These are phyloP conservation scores for Campoplex nolae DNA, from an alignment of 2,888 invertebrate species.

Conservation along the genomic window DNA sequence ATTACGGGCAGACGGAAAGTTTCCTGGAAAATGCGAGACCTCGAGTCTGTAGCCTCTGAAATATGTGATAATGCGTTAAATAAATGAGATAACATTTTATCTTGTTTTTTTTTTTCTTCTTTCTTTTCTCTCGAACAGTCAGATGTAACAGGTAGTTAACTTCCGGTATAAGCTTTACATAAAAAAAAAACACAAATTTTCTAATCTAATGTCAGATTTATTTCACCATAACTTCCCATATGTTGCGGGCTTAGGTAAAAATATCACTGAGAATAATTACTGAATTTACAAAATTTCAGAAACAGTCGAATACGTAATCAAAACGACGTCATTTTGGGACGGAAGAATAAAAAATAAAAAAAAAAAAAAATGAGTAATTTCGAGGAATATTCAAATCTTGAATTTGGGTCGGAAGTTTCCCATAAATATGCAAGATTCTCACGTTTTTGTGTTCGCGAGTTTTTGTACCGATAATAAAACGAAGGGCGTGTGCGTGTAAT, in stretches of 20 bases:
- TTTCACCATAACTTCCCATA: background rate
- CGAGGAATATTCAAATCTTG: too few relatives aligned
- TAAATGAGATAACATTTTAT: background rate
- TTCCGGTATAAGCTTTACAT: background rate
- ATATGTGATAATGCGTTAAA: background rate
- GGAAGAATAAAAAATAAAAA: too few relatives aligned
- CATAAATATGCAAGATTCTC: background rate
- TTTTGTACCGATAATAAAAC: slow-evolving; percentile 17
- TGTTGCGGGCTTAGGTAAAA: background rate
- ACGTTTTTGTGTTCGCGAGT: slow-evolving; percentile 17
- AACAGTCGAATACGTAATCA: too few relatives aligned
- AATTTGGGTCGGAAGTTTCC: background rate
- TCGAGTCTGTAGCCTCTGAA: background rate
- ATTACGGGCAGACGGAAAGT: background rate
- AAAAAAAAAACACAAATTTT: background rate
- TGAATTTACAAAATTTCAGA: background rate
- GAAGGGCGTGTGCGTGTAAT: slow-evolving; percentile 24
- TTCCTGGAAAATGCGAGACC: background rate
- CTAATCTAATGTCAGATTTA: background rate
- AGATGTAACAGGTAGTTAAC: background rate
- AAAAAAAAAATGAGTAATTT: too few relatives aligned
- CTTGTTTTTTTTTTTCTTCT: background rate
- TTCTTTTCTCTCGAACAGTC: background rate
- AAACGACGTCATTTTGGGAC: too few relatives aligned
- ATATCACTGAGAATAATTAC: background rate